A percentile compares a stretch with the other conserved stretches of the same genome.
phyloP scores from a whole-genome alignment of 2,888 invertebrate genomes.

The Tachina grossa region DNA sequence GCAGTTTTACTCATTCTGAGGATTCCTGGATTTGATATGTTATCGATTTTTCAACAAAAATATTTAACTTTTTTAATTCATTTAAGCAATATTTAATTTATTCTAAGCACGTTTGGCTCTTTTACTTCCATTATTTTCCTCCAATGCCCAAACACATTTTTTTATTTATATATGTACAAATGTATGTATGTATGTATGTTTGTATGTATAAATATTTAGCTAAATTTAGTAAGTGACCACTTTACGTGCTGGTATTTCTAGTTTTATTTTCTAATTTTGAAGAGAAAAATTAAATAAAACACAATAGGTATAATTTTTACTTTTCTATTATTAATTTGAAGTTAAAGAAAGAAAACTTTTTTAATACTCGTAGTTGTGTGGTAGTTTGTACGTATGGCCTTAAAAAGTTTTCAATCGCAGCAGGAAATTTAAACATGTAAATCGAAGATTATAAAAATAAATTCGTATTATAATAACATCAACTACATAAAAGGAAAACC shows the following conservation, averaged over 20 bases:
- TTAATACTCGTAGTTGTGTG: background rate
- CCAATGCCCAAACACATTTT: conserved; percentile 21
- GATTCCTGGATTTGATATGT: background rate
- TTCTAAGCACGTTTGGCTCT: conserved; percentile 59
- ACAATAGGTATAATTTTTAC: conserved; percentile 22
- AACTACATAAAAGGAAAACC: background rate
- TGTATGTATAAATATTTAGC: conserved; percentile 32
- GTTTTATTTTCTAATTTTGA: conserved; percentile 44
- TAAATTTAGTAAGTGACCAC: conserved; percentile 68
- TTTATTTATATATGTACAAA: conserved; percentile 18
- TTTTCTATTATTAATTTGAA: conserved; percentile 23
- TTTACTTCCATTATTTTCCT: conserved; percentile 37
- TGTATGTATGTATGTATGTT: too few species aligned
- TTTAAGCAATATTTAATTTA: background rate
- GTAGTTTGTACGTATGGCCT: background rate
- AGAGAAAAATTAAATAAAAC: conserved; percentile 9
- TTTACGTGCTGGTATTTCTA: conserved; percentile 68
- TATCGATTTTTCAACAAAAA: background rate
- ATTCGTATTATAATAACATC: conserved; percentile 27
- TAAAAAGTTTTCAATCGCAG: conserved; percentile 30
- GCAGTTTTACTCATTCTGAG: background rate
- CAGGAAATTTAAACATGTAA: conserved; percentile 40
- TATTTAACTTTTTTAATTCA: too few species aligned
- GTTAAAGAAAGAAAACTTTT: conserved; percentile 30
- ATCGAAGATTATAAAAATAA: conserved; percentile 38